These are phyloP conservation scores for Helobdella robusta DNA, from an alignment of 2,888 invertebrate genomes.

Conservation along the genomic window DNA sequence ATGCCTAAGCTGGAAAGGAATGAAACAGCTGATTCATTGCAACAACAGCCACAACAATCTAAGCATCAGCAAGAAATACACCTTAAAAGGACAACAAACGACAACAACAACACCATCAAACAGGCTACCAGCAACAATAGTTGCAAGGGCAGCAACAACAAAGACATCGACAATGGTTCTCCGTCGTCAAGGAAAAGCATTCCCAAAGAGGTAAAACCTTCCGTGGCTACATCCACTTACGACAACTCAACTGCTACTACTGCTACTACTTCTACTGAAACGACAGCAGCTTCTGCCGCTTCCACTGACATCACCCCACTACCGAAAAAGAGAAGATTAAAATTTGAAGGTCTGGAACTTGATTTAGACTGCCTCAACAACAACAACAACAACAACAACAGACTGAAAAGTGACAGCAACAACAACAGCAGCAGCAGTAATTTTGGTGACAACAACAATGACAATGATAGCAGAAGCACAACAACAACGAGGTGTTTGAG, in stretches of 20 bases:
- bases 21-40: neutral
- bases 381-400: too few species aligned
- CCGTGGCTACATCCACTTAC: too few species aligned
- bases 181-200: too few species aligned
- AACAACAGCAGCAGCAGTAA: neutral
- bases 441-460: neutral
- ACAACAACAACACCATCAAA: neutral
- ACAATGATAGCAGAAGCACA: neutral
- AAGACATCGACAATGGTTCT: too few species aligned
- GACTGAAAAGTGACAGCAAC: neutral
- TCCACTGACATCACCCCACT: too few species aligned
- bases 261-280: neutral
- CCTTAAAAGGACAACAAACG: neutral
- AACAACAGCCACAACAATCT: neutral
- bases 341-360: slow-evolving; percentile 13
- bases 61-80: neutral
- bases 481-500: too few species aligned
- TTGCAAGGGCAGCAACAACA: too few species aligned
- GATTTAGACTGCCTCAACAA: too few species aligned
- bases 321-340: slow-evolving; percentile 12
- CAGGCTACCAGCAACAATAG: too few species aligned
- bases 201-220: too few species aligned
- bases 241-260: too few species aligned
- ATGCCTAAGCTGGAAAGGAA: slow-evolving; percentile 20
- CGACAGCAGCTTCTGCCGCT: too few species aligned